phyloP scores from a whole-genome alignment of 92 coral and sea anemone species.

The Bergia puertoricense region DNA sequence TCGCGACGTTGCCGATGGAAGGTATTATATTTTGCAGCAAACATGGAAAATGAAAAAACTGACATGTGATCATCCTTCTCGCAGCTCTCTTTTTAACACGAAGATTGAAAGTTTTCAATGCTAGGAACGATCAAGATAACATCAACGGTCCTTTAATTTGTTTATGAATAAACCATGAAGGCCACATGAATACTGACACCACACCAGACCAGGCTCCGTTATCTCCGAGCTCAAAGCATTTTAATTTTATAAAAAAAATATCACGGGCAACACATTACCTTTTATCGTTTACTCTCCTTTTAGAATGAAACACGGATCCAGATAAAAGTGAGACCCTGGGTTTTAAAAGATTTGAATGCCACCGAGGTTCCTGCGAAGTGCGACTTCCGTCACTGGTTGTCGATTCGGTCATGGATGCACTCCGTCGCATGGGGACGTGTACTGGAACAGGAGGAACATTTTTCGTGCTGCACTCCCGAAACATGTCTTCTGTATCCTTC shows the following conservation, averaged over 20 bases:
- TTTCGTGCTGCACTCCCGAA: conserved; percentile 4
- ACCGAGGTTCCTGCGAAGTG: conserved; percentile 40
- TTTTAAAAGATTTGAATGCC: conserved; percentile 38
- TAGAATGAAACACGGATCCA: conserved; percentile 66
- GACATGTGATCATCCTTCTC: not conserved
- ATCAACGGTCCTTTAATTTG: not conserved
- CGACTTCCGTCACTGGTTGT: conserved; percentile 45
- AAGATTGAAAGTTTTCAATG: not conserved
- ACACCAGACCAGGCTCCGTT: not conserved
- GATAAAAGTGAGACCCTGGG: conserved; percentile 58
- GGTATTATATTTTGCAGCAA: not conserved
- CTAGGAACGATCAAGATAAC: not conserved
- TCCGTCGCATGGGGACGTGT: conserved; percentile 48
- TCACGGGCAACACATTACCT: conserved; percentile 50
- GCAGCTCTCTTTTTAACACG: not conserved
- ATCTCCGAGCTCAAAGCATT: not conserved
- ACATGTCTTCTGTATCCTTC: conserved; percentile 2
- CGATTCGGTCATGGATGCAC: conserved; percentile 73
- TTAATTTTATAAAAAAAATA: not conserved
- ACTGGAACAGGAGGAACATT: conserved; percentile 32
- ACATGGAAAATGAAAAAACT: too few relatives aligned
- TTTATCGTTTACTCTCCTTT: conserved; percentile 74
- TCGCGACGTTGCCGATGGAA: not conserved
- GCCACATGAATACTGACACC: not conserved
- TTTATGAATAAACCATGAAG: conserved; percentile 17